Conservation (phyloP, 2,113 vertebrate species). For the Ibidorhyncha struthersii region DNA sequence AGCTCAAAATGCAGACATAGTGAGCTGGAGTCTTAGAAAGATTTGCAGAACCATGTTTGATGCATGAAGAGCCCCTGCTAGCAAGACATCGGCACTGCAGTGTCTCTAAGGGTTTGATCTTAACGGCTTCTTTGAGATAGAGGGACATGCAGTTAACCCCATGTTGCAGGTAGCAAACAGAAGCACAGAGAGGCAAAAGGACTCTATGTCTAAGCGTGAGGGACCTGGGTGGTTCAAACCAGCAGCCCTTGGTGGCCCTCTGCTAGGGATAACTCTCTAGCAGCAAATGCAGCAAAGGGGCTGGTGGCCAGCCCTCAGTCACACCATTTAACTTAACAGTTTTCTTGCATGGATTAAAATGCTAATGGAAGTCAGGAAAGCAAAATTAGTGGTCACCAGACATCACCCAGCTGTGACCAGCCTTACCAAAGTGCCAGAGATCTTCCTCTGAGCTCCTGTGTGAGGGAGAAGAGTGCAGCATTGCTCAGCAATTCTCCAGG, state of each 20-base stretch:
- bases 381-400: background rate
- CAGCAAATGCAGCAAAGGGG: background rate
- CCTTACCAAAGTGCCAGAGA: background rate
- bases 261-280: background rate
- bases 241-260: background rate
- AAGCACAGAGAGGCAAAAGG: background rate
- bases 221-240: background rate
- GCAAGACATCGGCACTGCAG: too few species aligned
- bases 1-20: accelerated
- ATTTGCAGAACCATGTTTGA: accelerated
- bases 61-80: background rate
- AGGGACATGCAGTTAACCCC: background rate
- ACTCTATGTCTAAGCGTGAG: background rate
- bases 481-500: background rate
- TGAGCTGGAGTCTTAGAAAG: background rate
- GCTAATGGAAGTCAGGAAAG: background rate
- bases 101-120: background rate
- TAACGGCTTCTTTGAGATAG: background rate
- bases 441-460: background rate
- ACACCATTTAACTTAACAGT: background rate
- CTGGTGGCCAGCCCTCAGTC: background rate
- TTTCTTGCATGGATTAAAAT: background rate
- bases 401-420: background rate
- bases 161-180: background rate
- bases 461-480: background rate